These are phyloP conservation scores for Geotrypetes seraphini DNA, from an alignment of 2,797 vertebrate species.

Conservation along the genomic window DNA sequence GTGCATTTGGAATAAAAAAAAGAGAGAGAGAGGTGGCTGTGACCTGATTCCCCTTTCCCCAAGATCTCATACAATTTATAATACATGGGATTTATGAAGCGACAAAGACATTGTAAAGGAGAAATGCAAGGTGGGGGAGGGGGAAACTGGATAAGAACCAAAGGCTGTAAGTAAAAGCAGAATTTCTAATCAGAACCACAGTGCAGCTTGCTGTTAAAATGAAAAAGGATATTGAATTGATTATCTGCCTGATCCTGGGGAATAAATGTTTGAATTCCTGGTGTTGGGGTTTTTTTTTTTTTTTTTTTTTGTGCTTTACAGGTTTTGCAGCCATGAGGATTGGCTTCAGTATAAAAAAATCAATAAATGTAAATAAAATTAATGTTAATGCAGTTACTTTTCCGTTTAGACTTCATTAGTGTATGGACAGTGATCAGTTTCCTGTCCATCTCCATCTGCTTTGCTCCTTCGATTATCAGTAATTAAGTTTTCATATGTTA, in stretches of 20 bases:
- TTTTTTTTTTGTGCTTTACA: conserved; percentile 9
- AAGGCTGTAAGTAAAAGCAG: background rate
- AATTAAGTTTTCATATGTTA: conserved; percentile 54
- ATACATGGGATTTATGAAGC: conserved; percentile 14
- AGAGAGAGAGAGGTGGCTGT: conserved; percentile 16
- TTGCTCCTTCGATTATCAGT: conserved; percentile 53
- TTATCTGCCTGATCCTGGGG: background rate
- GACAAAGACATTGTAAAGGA: background rate
- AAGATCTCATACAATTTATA: conserved; percentile 33
- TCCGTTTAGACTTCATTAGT: conserved; percentile 11
- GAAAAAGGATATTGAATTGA: background rate
- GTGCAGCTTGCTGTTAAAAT: background rate
- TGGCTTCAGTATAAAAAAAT: conserved; percentile 4
- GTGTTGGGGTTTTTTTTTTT: too few relatives aligned
- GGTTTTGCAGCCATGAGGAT: background rate
- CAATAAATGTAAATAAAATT: conserved; percentile 11
- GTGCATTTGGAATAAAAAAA: background rate
- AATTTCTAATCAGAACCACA: background rate
- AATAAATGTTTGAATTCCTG: background rate
- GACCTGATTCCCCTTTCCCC: conserved; percentile 19
- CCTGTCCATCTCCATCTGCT: conserved; percentile 37
- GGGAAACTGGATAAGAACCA: background rate
- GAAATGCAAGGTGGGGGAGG: conserved; percentile 1
- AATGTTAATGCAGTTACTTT: conserved; percentile 3
- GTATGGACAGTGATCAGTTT: conserved; percentile 38